phyloP scores from a whole-genome alignment of 2,797 vertebrate species.

The Betta splendens region DNA sequence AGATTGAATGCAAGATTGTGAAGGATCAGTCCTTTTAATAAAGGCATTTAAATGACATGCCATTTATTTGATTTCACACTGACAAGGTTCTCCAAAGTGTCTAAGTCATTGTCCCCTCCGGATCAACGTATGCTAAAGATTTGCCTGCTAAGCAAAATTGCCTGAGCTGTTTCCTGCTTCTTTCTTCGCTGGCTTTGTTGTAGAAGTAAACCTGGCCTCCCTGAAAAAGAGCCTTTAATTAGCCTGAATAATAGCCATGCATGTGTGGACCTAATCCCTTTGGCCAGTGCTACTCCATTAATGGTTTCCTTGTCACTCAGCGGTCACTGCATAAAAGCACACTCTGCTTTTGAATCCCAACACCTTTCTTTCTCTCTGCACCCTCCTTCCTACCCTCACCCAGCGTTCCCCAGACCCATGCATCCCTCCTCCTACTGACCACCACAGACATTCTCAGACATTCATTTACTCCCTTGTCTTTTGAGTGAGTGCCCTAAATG shows the following conservation, averaged over 20 bases:
- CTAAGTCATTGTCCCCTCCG: conserved; percentile 55
- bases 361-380: conserved; percentile 70
- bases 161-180: conserved; percentile 78
- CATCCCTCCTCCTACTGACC: conserved; percentile 64
- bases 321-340: conserved; percentile 77
- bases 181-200: conserved; percentile 79
- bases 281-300: conserved; percentile 75
- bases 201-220: conserved; percentile 77
- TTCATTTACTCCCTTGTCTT: conserved; percentile 41
- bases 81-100: conserved; percentile 42
- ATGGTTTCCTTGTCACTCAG: conserved; percentile 87
- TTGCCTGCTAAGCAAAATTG: conserved; percentile 71
- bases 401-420: conserved; percentile 49
- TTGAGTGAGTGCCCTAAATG: conserved; percentile 64
- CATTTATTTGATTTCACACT: conserved; percentile 45
- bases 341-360: conserved; percentile 78
- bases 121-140: conserved; percentile 62
- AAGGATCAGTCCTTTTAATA: conserved; percentile 26
- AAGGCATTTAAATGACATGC: conserved; percentile 18
- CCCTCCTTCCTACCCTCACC: conserved; percentile 42
- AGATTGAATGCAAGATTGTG: conserved; percentile 18
- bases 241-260: conserved; percentile 84
- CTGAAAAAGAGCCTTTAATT: conserved; percentile 80
- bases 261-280: conserved; percentile 85
- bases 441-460: conserved; percentile 57